These are phyloP conservation scores for Mantis religiosa DNA, from an alignment of 2,888 invertebrate species.

Conservation along the genomic window DNA sequence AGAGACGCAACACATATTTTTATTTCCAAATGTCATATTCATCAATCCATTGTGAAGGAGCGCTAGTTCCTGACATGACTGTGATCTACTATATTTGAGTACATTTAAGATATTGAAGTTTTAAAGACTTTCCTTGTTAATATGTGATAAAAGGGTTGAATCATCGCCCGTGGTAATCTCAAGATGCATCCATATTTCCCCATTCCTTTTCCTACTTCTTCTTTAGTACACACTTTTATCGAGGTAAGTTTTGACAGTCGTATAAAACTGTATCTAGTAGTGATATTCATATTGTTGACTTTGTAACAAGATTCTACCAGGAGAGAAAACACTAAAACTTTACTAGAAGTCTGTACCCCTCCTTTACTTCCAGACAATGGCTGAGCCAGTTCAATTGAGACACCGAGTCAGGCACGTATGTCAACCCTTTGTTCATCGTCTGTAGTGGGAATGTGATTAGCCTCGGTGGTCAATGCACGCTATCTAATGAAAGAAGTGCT, in stretches of 20 bases:
- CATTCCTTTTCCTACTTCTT: background rate
- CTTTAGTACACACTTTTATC: background rate
- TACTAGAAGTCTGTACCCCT: background rate
- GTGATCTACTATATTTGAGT: too few species aligned
- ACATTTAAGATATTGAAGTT: too few species aligned
- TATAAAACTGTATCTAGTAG: background rate
- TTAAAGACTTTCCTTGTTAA: too few species aligned
- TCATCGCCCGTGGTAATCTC: background rate
- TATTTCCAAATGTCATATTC: too few species aligned
- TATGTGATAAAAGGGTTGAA: background rate
- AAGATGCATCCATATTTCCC: background rate
- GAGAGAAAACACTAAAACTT: background rate
- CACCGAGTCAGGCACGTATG: background rate
- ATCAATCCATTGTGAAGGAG: too few species aligned
- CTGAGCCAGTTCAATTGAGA: background rate
- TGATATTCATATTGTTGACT: background rate
- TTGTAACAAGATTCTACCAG: background rate
- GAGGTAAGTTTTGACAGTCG: background rate
- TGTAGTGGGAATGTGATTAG: background rate
- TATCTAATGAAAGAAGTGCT: background rate
- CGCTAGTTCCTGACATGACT: too few species aligned
- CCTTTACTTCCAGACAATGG: background rate
- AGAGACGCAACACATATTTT: too few species aligned
- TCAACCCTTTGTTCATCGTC: background rate
- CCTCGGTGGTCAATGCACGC: too few species aligned